Conservation (phyloP, 2,113 vertebrate species). For the Equus przewalskii region DNA sequence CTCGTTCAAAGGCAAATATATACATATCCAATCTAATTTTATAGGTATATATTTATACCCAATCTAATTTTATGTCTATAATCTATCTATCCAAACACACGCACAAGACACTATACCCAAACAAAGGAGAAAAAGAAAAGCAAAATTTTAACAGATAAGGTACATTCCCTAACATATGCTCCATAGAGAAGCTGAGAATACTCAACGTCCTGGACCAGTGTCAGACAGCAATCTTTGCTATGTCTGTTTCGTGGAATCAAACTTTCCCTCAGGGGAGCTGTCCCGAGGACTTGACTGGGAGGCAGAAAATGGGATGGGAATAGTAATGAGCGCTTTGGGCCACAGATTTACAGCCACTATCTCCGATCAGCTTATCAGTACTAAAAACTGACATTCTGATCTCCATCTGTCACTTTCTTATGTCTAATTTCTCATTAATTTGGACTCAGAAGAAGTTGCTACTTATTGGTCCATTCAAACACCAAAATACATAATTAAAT, state of each 20-base stretch:
- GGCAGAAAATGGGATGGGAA: neutral
- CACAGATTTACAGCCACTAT: neutral
- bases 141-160: neutral
- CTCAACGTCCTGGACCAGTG: neutral
- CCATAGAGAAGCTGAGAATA: neutral
- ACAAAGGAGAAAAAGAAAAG: neutral
- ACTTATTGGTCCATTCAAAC: neutral
- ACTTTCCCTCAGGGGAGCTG: neutral
- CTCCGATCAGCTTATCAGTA: neutral
- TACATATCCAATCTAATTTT: neutral
- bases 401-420: neutral
- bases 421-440: slow-evolving; percentile 30
- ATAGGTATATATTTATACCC: neutral
- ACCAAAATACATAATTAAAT: neutral
- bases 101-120: neutral
- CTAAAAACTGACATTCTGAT: slow-evolving; percentile 10
- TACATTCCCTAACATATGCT: neutral
- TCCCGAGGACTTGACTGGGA: neutral
- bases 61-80: neutral
- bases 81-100: neutral
- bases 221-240: neutral
- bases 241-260: neutral
- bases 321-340: neutral
- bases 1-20: neutral
- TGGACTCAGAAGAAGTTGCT: neutral